These are phyloP conservation scores for Temnothorax unifasciatus DNA, from an alignment of 2,888 invertebrate species.

Conservation along the genomic window DNA sequence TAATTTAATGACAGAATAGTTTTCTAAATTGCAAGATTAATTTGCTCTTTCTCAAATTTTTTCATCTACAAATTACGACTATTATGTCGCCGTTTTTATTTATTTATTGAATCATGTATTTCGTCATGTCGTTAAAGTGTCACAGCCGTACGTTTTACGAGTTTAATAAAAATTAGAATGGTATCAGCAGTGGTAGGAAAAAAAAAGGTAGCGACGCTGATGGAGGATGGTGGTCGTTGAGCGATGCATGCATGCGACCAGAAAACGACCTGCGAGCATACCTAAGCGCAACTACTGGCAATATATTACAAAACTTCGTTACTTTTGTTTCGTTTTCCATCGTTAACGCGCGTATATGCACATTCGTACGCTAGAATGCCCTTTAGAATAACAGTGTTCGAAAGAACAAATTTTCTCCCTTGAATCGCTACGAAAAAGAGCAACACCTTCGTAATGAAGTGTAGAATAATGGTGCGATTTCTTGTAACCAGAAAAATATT, in stretches of 20 bases:
- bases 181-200: slow-evolving; percentile 39
- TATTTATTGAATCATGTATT: slow-evolving; percentile 60
- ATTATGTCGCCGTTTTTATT: slow-evolving; percentile 16
- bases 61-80: slow-evolving; percentile 43
- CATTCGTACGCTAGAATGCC: slow-evolving; percentile 4
- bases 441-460: slow-evolving; percentile 31
- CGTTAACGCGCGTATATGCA: slow-evolving; percentile 73
- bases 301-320: slow-evolving; percentile 81
- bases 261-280: slow-evolving; percentile 67
- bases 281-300: slow-evolving; percentile 73
- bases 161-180: slow-evolving; percentile 79
- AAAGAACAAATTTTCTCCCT: slow-evolving; percentile 41
- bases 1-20: background rate
- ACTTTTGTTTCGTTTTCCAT: slow-evolving; percentile 79
- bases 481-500: background rate
- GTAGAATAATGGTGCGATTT: slow-evolving; percentile 24
- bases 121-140: slow-evolving; percentile 77
- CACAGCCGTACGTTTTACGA: slow-evolving; percentile 76
- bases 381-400: slow-evolving; percentile 38
- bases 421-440: slow-evolving; percentile 32
- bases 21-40: background rate
- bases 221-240: slow-evolving; percentile 45
- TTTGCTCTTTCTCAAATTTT: slow-evolving; percentile 1
- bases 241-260: slow-evolving; percentile 44
- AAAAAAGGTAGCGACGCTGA: slow-evolving; percentile 30